Evolutionary conservation across 2,888 invertebrate species (phyloP), one percentile per base, ranked within the genome.

Genomic region (Thymelicus sylvestris): DNA sequence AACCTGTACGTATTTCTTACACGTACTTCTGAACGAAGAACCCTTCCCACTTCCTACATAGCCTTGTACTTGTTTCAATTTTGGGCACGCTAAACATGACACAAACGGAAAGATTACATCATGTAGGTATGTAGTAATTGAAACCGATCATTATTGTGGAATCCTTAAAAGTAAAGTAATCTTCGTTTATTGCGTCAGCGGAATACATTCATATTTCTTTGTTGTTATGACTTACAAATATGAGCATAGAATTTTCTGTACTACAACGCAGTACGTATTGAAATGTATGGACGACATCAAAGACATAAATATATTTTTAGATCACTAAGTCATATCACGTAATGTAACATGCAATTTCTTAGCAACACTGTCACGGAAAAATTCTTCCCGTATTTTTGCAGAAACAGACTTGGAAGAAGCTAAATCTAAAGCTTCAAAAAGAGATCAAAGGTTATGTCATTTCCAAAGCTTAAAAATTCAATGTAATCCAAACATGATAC

Each of bases 131-230:
- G 63, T 68, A 61, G 67, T 67, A 62, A 67, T 52, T 7, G 47
- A 59, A 59, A 59, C n/a, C 38, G 64, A 69, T 64, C 64, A 69
- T 57, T 69, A 47, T 19, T 64, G 38, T 59, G 41, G 69, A 69
- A 69, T 64, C 69, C 64, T 64, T 69, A 69, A 69, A 64, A 69
- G 69, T 62, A 55, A 57, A 55, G n/a, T 19, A 47, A 24, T 64
- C 63, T 63, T 63, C 38, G 48, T 24, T 44, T 13, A 69, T 57
- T 63, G 57, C 57, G 55, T 47, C 57, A 63, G 47, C 47, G 63
- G 41, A 24, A 24, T 50, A 67, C 24, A 39, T 52, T 50, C 13
- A 60, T 67, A 50, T 47, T 50, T 15, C 38, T 50, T 62, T 24
- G 62, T 62, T 44, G 24, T 31, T 31, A 8, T 31, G 7, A 50